Base-by-base conservation (phyloP, 2,888 invertebrate species). In the Lordiphosa andalusiaca region DNA sequence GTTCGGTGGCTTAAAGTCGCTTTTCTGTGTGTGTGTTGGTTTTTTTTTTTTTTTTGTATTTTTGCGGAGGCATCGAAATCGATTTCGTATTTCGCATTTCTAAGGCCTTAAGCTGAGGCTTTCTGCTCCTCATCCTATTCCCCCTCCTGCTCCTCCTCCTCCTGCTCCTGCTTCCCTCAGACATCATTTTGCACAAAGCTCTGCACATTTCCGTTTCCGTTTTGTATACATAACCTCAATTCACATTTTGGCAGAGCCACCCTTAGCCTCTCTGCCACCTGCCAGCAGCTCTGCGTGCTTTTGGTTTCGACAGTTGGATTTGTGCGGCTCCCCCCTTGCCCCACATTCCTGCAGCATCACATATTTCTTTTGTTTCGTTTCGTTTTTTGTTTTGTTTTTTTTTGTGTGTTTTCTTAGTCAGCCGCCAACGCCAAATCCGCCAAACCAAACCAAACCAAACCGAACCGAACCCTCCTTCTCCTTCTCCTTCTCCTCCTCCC, bases 261-360 rank as follows among this genome's bases (percentile, higher is more conserved):
- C 78, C 62, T 54, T 61, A 73, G 47, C 36, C 33, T n/a, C n/a
- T 7, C 35, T 76, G 83, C 84, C 84, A 84, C 85, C 84, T 82
- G 81, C 84, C 75, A 80, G 55, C 57, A 73, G 81, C 73, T 80
- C 73, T 80, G 81, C 84, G 78, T 84, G 85, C 86, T 80, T 75
- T 73, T 85, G 86, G 86, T 82, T 83, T 84, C 86, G 86, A 86
- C 87, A 85, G 87, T 80, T 73, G 87, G 87, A 86, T 84, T 84
- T 84, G 82, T 73, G 75, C 73, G 56, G 12, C 25, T 30, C 39
- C n/a, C 10, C 21, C 39, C n/a, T 5, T 21, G 16, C 41, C 50
- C 37, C 10, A 10, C 35, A 13, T 3, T 48, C 37, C 71, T 64
- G 53, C 60, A 47, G 67, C 56, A 62, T 62, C 70, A 53, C 58